Evolutionary conservation across 2,888 invertebrate genomes (phyloP).

Genomic region (Leucoma salicis): DNA sequence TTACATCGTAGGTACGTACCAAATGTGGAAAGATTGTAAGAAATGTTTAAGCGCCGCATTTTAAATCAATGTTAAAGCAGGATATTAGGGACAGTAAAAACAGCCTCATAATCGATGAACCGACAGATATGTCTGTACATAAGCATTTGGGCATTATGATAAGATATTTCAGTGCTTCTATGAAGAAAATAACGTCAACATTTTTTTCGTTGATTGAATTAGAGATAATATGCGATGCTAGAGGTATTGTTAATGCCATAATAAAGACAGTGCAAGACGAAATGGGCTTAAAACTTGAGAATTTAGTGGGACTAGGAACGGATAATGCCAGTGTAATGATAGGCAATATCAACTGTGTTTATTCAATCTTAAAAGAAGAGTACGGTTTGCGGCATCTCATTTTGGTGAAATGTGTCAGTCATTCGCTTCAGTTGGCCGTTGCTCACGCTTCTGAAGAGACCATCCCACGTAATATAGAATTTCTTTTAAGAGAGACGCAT

Average conservation of each 20-base stretch:
- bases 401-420: constrained; percentile 42
- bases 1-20: too few relatives aligned
- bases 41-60: too few relatives aligned
- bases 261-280: neutral
- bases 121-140: too few relatives aligned
- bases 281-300: neutral
- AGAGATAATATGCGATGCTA: constrained; percentile 1
- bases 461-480: constrained; percentile 18
- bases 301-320: constrained; percentile 22
- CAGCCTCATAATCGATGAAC: too few relatives aligned
- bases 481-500: constrained; percentile 35
- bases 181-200: too few relatives aligned
- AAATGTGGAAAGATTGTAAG: too few relatives aligned
- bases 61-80: too few relatives aligned
- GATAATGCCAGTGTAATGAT: constrained; percentile 48
- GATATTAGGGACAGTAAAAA: too few relatives aligned
- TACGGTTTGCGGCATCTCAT: constrained; percentile 32
- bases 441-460: constrained; percentile 33
- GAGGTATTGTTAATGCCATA: constrained; percentile 8
- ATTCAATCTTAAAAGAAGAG: constrained; percentile 28
- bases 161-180: too few relatives aligned
- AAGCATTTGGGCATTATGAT: too few relatives aligned
- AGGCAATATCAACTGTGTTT: constrained; percentile 37
- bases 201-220: too few relatives aligned
- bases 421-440: constrained; percentile 39